A percentile compares a stretch with the other conserved stretches of the same genome.
Evolutionary conservation across 1,140 invertebrate genomes (phyloP).

Genomic region (Microplitis mediator): DNA sequence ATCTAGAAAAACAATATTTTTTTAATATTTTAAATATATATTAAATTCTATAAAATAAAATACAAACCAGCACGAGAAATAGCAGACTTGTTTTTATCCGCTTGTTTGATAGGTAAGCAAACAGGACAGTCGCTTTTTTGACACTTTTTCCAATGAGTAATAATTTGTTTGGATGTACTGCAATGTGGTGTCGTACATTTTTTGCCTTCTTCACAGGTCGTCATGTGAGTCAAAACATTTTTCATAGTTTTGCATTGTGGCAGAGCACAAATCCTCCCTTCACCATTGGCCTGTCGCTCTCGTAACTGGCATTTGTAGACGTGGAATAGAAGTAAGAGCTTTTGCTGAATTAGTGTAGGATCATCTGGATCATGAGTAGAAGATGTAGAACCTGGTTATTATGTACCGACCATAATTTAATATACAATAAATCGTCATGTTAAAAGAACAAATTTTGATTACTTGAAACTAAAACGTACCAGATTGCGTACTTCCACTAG

Average conservation of each 20-base stretch:
- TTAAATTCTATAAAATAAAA: constrained; percentile 17
- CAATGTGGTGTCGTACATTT: constrained; percentile 92
- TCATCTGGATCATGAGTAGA: constrained; percentile 88
- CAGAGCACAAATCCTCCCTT: constrained; percentile 82
- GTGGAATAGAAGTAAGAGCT: constrained; percentile 93
- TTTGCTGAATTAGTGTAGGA: constrained; percentile 98
- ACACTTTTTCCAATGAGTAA: constrained; percentile 99
- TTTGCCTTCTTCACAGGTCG: constrained; percentile 92
- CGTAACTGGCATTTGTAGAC: constrained; percentile 98
- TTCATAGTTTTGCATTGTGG: constrained; percentile 99
- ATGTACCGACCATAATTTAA: constrained; percentile 11
- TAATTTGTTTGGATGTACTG: constrained; percentile 97
- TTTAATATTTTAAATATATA: background rate
- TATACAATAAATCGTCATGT: background rate
- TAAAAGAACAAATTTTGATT: background rate
- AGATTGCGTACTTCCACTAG: constrained; percentile 47
- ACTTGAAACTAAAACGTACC: constrained; percentile 36
- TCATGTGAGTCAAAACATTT: constrained; percentile 98
- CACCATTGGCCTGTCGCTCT: constrained; percentile 82
- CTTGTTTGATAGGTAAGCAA: constrained; percentile 95
- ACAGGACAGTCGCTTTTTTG: constrained; percentile 94
- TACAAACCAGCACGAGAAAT: constrained; percentile 60
- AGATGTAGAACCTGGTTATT: constrained; percentile 48
- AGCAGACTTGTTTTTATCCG: constrained; percentile 79
- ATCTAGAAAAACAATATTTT: constrained; percentile 38